Conservation (phyloP, 2,113 vertebrate species). For the Oncorhynchus keta region DNA sequence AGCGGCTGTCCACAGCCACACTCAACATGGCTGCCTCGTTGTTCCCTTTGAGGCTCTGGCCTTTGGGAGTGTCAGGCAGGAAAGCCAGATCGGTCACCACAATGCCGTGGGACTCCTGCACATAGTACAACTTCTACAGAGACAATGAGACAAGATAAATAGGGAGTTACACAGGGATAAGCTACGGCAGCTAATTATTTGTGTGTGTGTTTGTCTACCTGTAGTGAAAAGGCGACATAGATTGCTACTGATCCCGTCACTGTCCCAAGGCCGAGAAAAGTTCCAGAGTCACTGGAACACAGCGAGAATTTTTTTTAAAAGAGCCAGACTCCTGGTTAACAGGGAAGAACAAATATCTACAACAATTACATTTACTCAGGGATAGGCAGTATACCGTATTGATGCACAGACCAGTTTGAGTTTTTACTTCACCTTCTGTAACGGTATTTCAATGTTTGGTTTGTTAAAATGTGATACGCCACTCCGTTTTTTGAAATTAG, state of each 20-base stretch:
- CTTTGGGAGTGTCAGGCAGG: conserved; percentile 75
- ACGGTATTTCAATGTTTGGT: no score
- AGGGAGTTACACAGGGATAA: background rate
- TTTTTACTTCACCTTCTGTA: no score
- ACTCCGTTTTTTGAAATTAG: no score
- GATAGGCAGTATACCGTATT: no score
- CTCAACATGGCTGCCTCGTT: conserved; percentile 88
- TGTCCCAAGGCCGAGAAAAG: conserved; percentile 92
- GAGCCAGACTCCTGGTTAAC: no score
- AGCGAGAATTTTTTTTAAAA: background rate
- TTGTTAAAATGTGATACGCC: no score
- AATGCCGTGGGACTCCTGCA: conserved; percentile 89
- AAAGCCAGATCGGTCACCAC: conserved; percentile 93
- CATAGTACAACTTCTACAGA: conserved; percentile 86
- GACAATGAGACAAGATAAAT: conserved; percentile 7
- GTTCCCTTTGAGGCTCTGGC: conserved; percentile 75
- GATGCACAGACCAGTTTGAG: no score
- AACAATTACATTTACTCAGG: no score
- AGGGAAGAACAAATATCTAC: background rate
- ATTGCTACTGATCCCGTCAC: conserved; percentile 95
- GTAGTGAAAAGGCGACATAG: conserved; percentile 91
- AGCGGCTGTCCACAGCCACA: conserved; percentile 93
- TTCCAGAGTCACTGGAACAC: conserved; percentile 85
- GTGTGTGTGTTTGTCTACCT: conserved; percentile 72
- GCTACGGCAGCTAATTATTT: background rate